A percentile compares a stretch with the other conserved stretches of the same genome.
phyloP scores from a whole-genome alignment of 1,140 invertebrate genomes.

The Pseudobourletiella spinata region DNA sequence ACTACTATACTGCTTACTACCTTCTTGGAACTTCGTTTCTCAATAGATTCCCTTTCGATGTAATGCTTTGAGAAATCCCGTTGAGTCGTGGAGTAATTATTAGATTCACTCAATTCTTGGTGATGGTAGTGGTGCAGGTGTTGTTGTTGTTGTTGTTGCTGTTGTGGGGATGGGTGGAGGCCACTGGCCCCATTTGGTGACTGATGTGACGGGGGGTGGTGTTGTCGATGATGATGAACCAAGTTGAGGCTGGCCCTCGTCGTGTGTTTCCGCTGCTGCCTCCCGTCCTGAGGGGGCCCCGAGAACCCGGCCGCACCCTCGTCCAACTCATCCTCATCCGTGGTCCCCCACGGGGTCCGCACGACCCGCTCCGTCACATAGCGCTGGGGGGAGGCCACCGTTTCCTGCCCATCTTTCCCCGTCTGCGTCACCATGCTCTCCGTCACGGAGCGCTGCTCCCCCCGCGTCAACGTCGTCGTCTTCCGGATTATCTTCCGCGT shows the following conservation, averaged over 20 bases:
- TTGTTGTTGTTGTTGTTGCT: no score
- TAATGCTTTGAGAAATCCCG: no score
- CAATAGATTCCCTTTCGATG: no score
- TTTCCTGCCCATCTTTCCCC: conserved; percentile 32
- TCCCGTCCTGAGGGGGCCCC: not conserved
- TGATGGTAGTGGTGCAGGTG: no score
- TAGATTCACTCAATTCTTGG: no score
- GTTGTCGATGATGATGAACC: not conserved
- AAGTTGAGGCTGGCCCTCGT: conserved; percentile 1
- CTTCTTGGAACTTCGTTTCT: no score
- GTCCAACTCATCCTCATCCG: conserved; percentile 38
- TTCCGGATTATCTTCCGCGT: conserved; percentile 80
- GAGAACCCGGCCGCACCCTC: not conserved
- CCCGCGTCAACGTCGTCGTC: conserved; percentile 77
- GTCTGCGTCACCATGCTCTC: conserved; percentile 53
- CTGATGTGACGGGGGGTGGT: no score
- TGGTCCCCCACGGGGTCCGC: conserved; percentile 32
- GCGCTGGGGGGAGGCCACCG: conserved; percentile 7
- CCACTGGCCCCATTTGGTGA: no score
- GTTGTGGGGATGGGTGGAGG: no score
- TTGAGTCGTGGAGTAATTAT: no score
- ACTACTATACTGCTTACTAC: no score
- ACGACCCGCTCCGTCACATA: conserved; percentile 31
- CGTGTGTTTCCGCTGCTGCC: not conserved
- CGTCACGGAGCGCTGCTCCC: conserved; percentile 65